Percentiles rank a stretch among this genome's conserved stretches.
phyloP scores from a whole-genome alignment of 2,113 vertebrate species.

The Centropus bengalensis region DNA sequence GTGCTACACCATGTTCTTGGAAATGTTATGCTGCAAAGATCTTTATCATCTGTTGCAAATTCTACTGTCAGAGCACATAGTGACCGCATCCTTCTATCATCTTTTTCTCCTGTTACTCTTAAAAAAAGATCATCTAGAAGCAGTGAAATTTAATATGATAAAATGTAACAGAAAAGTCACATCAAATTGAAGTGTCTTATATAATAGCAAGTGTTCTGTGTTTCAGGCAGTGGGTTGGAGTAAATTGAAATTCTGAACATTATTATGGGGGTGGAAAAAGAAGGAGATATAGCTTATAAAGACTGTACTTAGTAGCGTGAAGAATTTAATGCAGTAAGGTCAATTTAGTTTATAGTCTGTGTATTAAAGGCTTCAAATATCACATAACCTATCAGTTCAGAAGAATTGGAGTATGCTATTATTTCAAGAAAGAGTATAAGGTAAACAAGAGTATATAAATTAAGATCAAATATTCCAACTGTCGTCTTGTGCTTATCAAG shows the following conservation, averaged over 20 bases:
- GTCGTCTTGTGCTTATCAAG: neutral
- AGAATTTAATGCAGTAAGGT: neutral
- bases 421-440: neutral
- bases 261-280: conserved; percentile 49
- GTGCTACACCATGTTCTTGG: neutral
- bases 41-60: neutral
- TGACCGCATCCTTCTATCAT: neutral
- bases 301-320: neutral
- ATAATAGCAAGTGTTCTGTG: conserved; percentile 36
- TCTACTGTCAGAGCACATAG: neutral
- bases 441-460: neutral
- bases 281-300: neutral
- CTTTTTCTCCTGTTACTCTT: neutral
- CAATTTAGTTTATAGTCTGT: neutral
- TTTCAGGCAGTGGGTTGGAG: conserved; percentile 42
- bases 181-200: conserved; percentile 31
- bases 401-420: neutral
- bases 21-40: neutral
- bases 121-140: neutral
- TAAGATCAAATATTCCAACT: neutral
- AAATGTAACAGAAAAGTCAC: conserved; percentile 27
- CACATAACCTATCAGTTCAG: neutral
- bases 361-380: neutral
- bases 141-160: conserved; percentile 5
- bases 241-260: conserved; percentile 35